Conservation (phyloP, 2,888 invertebrate species). For the Erebia palarica region DNA sequence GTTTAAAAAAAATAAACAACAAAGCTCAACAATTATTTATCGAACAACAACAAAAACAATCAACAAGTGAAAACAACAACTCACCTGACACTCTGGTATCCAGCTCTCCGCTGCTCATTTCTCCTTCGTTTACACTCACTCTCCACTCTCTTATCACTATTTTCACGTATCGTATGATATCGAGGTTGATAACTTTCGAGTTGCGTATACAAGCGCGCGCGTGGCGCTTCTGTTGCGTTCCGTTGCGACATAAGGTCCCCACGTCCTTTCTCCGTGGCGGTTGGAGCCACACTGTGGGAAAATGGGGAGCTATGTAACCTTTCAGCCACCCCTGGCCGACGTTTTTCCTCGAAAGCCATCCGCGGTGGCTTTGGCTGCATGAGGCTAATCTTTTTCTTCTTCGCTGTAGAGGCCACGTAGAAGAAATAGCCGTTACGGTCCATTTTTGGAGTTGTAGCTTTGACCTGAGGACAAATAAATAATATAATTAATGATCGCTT, state of each 20-base stretch:
- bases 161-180: conserved; percentile 78
- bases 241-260: conserved; percentile 66
- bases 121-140: conserved; percentile 70
- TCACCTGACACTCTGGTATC: conserved; percentile 64
- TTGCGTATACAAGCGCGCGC: conserved; percentile 74
- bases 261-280: conserved; percentile 62
- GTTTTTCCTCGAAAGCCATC: conserved; percentile 74
- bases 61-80: conserved; percentile 41
- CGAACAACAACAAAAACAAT: conserved; percentile 26
- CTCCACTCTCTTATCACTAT: conserved; percentile 74
- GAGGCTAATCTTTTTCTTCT: conserved; percentile 79
- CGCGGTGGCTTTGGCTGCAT: conserved; percentile 78
- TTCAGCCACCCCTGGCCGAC: conserved; percentile 69
- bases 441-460: conserved; percentile 76
- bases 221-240: conserved; percentile 67
- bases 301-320: conserved; percentile 48
- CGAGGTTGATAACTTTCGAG: conserved; percentile 79
- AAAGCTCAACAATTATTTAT: background rate
- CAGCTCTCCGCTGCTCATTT: conserved; percentile 65
- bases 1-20: background rate
- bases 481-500: background rate
- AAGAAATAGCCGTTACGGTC: conserved; percentile 78
- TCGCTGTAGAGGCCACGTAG: conserved; percentile 76
- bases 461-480: conserved; percentile 58
- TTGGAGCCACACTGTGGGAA: conserved; percentile 62